Evolutionary conservation across 92 coral and sea anemone species (phyloP).

Genomic region (Nematostella vectensis): DNA sequence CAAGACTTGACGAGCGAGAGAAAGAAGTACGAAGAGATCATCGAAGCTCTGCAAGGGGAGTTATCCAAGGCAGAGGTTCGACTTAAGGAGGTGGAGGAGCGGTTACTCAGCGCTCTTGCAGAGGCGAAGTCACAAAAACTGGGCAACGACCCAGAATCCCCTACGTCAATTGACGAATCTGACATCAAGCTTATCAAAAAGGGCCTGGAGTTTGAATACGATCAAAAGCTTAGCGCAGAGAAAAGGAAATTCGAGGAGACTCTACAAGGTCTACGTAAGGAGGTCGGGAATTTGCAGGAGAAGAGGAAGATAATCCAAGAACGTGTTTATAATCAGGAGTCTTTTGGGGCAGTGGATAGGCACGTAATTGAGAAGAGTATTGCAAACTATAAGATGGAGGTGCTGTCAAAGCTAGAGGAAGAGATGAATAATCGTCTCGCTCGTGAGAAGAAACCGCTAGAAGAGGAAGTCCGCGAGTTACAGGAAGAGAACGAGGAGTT

Average conservation of each 20-base stretch:
- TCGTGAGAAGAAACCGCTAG: conserved; percentile 58
- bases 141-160: conserved; percentile 2
- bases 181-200: conserved; percentile 38
- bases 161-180: not conserved
- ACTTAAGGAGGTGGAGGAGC: conserved; percentile 42
- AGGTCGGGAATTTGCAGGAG: conserved; percentile 64
- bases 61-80: conserved; percentile 32
- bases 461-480: conserved; percentile 57
- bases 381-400: conserved; percentile 72
- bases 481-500: conserved; percentile 61
- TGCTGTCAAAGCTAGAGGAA: conserved; percentile 68
- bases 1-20: conserved; percentile 36
- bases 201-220: conserved; percentile 61
- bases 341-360: conserved; percentile 38
- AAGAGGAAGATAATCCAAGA: conserved; percentile 72
- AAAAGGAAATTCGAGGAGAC: conserved; percentile 69
- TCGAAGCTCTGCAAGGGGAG: conserved; percentile 47
- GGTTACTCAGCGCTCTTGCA: conserved; percentile 10
- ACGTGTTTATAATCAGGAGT: conserved; percentile 66
- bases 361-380: conserved; percentile 72
- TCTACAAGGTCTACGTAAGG: conserved; percentile 53
- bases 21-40: conserved; percentile 37
- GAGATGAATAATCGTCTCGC: conserved; percentile 51
- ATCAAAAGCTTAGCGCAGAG: conserved; percentile 48
- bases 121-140: conserved; percentile 13